A percentile compares a stretch with the other conserved stretches of the same genome.
These are phyloP conservation scores for Brachyrhaphis roseni DNA, from an alignment of 2,797 vertebrate species.

Conservation along the genomic window DNA sequence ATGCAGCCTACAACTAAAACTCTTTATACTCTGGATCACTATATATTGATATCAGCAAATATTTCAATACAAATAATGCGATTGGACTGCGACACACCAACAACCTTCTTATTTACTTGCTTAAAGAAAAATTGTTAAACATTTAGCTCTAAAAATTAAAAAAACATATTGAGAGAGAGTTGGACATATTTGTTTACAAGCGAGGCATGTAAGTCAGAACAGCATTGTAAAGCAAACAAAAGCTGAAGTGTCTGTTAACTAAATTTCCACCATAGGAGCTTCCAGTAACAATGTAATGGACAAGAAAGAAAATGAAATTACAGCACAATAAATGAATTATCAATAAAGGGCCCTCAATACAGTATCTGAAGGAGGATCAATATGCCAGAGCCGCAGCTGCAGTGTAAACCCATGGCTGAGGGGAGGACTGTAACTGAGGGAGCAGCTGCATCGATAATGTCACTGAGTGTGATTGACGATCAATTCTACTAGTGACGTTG, in stretches of 20 bases:
- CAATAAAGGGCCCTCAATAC: constrained; percentile 77
- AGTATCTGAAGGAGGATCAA: constrained; percentile 74
- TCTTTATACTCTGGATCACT: constrained; percentile 13
- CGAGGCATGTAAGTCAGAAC: constrained; percentile 23
- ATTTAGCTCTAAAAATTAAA: constrained; percentile 43
- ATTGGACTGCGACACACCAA: neutral
- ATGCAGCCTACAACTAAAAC: constrained; percentile 13
- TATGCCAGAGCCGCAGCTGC: constrained; percentile 55
- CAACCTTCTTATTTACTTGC: constrained; percentile 22
- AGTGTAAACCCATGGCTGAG: constrained; percentile 49
- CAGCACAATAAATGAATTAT: constrained; percentile 81
- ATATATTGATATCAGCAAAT: neutral
- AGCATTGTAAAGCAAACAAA: constrained; percentile 33
- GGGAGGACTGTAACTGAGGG: constrained; percentile 51
- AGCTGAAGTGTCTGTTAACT: constrained; percentile 62
- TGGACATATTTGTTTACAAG: constrained; percentile 17
- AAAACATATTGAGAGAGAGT: constrained; percentile 41
- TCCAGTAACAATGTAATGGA: constrained; percentile 76
- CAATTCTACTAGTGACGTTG: constrained; percentile 70
- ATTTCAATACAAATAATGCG: neutral
- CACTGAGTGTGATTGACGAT: constrained; percentile 76
- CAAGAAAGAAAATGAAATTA: constrained; percentile 81
- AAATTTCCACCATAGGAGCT: constrained; percentile 64
- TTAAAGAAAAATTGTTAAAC: constrained; percentile 21
- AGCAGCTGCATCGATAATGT: constrained; percentile 68